These are phyloP conservation scores for Aurelia sp. DNA, from an alignment of 30 jellyfish, hydroid and myxozoan species.

Conservation along the genomic window DNA sequence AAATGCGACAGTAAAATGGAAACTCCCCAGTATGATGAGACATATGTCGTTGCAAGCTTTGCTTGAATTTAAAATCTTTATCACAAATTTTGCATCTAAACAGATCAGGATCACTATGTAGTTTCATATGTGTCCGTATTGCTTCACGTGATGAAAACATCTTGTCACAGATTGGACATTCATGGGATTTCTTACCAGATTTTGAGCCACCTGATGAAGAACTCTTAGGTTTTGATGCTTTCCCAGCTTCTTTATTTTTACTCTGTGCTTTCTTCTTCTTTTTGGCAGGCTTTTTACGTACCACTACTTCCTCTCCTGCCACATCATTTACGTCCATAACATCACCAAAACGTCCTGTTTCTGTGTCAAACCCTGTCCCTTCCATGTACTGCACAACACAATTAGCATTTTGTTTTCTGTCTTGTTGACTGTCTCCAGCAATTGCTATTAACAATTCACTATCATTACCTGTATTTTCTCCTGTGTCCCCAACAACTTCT, in stretches of 20 bases:
- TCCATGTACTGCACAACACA: constrained; percentile 76
- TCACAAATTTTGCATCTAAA: constrained; percentile 72
- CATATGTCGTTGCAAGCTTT: constrained; percentile 72
- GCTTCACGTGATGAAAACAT: constrained; percentile 72
- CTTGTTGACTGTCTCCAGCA: constrained; percentile 69
- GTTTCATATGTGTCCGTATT: constrained; percentile 67
- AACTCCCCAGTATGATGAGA: constrained; percentile 72
- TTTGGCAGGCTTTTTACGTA: constrained; percentile 60
- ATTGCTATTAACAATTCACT: constrained; percentile 64
- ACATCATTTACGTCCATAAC: constrained; percentile 73
- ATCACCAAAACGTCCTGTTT: constrained; percentile 53
- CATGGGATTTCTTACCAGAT: constrained; percentile 44
- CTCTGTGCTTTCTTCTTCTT: constrained; percentile 71
- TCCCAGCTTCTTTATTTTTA: constrained; percentile 50
- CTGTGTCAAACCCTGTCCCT: constrained; percentile 55
- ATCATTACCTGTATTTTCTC: constrained; percentile 56
- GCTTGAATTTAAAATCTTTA: constrained; percentile 69
- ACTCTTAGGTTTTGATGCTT: constrained; percentile 17
- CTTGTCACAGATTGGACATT: constrained; percentile 71
- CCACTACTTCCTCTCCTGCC: constrained; percentile 75
- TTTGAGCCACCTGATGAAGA: not conserved
- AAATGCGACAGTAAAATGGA: constrained; percentile 64
- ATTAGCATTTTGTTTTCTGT: constrained; percentile 55
- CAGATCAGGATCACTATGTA: constrained; percentile 70
- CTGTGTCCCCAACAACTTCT: constrained; percentile 68